phyloP scores from a whole-genome alignment of 1,140 invertebrate genomes.

The Achatina immaculata region DNA sequence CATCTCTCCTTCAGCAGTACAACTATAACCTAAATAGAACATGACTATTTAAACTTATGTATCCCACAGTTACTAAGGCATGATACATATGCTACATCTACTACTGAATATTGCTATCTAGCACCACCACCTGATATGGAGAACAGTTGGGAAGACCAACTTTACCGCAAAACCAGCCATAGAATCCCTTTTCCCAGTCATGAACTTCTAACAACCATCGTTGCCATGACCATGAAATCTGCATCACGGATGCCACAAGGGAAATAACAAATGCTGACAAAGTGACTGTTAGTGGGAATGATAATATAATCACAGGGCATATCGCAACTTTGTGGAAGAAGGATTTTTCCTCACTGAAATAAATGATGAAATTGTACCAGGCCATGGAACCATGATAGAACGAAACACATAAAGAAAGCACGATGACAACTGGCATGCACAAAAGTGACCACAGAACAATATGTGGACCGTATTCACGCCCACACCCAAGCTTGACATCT shows the following conservation, averaged over 20 bases:
- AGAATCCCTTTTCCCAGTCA: conserved; percentile 85
- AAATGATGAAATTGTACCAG: conserved; percentile 83
- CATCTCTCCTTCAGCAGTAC: too few relatives aligned
- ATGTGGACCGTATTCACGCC: conserved; percentile 77
- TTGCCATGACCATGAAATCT: conserved; percentile 79
- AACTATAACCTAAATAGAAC: too few relatives aligned
- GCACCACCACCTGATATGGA: conserved; percentile 75
- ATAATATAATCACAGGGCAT: conserved; percentile 79
- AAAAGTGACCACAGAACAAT: conserved; percentile 78
- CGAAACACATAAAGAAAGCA: conserved; percentile 78
- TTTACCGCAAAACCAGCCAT: conserved; percentile 81
- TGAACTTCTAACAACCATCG: conserved; percentile 80
- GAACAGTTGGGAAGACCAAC: conserved; percentile 80
- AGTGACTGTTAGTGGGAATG: conserved; percentile 81
- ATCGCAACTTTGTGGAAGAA: conserved; percentile 72
- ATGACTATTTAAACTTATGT: too few relatives aligned
- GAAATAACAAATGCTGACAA: conserved; percentile 78
- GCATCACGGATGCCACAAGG: conserved; percentile 78
- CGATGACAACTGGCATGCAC: conserved; percentile 78
- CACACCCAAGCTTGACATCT: conserved; percentile 71
- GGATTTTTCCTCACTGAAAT: conserved; percentile 79
- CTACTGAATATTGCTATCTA: too few relatives aligned
- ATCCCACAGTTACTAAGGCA: too few relatives aligned
- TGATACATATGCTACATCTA: too few relatives aligned
- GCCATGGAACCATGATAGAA: conserved; percentile 83